phyloP scores from a whole-genome alignment of 2,113 vertebrate species.

The Hippocampus barbouri region DNA sequence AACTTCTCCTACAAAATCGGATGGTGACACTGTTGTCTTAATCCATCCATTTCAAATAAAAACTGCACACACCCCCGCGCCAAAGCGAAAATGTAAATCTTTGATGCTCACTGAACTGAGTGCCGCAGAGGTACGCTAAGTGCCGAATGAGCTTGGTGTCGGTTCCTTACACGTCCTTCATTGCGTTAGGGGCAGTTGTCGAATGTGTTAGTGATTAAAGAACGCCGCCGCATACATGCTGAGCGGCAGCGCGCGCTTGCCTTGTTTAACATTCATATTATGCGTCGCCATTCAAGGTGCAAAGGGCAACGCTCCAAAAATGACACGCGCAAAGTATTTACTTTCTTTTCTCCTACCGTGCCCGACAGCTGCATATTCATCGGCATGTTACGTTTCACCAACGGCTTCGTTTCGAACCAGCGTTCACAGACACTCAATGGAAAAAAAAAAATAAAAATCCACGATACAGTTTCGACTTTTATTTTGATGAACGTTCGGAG shows the following conservation, averaged over 20 bases:
- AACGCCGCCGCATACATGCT: conserved; percentile 43
- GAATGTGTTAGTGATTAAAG: conserved; percentile 44
- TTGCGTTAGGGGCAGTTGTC: conserved; percentile 33
- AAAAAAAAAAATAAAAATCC: not conserved
- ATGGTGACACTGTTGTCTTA: no score
- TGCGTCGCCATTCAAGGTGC: conserved; percentile 56
- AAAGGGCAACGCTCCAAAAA: conserved; percentile 58
- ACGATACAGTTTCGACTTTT: not conserved
- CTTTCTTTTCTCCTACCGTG: conserved; percentile 33
- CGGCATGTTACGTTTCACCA: conserved; percentile 22
- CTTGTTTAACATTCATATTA: conserved; percentile 59
- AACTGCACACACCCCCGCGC: not conserved
- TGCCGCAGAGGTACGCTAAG: not conserved
- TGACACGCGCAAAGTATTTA: conserved; percentile 50
- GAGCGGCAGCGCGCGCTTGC: conserved; percentile 48
- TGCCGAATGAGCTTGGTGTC: not conserved
- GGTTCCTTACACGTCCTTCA: not conserved
- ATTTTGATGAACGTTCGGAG: not conserved
- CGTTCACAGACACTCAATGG: conserved; percentile 5
- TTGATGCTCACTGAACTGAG: not conserved
- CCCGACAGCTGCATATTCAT: conserved; percentile 53
- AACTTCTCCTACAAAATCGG: no score
- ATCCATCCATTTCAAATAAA: not conserved
- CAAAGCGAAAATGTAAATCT: not conserved
- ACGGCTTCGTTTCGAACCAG: conserved; percentile 21